Percentiles rank a stretch among this genome's conserved stretches.
Conservation (phyloP, 1,140 invertebrate genomes). For the Sipha flava region DNA sequence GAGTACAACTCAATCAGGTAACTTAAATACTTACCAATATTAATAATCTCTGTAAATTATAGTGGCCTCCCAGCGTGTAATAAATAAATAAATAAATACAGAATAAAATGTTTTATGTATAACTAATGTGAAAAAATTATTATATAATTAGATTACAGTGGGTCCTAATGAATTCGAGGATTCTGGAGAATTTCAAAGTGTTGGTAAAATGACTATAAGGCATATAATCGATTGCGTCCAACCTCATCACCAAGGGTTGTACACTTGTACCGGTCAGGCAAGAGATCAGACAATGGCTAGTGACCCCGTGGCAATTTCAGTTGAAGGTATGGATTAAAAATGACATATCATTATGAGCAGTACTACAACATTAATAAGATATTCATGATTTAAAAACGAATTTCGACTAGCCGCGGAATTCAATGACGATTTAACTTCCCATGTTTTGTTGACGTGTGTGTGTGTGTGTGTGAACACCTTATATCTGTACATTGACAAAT, state of each 20-base stretch:
- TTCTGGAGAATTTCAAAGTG: slow-evolving; percentile 16
- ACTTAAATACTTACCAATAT: too few species aligned
- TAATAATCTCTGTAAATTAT: too few species aligned
- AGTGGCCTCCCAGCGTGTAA: background rate
- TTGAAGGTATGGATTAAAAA: background rate
- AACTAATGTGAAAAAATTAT: background rate
- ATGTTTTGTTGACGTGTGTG: too few species aligned
- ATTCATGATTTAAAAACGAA: too few species aligned
- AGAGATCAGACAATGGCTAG: slow-evolving; percentile 4
- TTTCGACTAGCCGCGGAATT: too few species aligned
- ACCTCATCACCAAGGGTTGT: slow-evolving; percentile 22
- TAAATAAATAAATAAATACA: too few species aligned
- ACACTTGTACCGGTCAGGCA: slow-evolving; percentile 6
- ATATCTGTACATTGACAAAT: too few species aligned
- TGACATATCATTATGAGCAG: too few species aligned
- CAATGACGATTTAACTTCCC: too few species aligned
- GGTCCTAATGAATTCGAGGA: slow-evolving; percentile 19
- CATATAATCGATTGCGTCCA: slow-evolving; percentile 12
- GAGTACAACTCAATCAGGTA: slow-evolving; percentile 20
- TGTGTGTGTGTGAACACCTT: too few species aligned
- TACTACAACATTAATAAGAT: too few species aligned
- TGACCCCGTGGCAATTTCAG: slow-evolving; percentile 7
- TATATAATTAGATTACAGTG: background rate
- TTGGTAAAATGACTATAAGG: slow-evolving; percentile 5
- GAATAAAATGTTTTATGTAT: too few species aligned